These are phyloP conservation scores for Drosophila ficusphila DNA, from an alignment of 1,140 invertebrate genomes.

Conservation along the genomic window DNA sequence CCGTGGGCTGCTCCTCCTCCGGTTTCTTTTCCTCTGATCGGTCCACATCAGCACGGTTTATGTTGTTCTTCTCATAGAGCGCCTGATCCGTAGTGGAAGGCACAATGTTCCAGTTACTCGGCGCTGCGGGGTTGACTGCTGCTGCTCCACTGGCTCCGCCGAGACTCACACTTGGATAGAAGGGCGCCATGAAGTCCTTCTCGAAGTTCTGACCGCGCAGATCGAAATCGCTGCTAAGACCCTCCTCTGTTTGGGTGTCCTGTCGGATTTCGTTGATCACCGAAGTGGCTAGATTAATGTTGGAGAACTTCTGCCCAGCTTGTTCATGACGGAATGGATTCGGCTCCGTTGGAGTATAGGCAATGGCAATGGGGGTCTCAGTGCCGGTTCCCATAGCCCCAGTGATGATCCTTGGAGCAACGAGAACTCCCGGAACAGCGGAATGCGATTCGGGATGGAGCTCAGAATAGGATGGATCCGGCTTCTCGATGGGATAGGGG, in stretches of 20 bases:
- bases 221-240: constrained; percentile 69
- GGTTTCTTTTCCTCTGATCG: constrained; percentile 43
- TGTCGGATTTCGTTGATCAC: constrained; percentile 84
- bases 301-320: constrained; percentile 57
- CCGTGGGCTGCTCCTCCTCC: constrained; percentile 24
- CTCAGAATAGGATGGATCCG: constrained; percentile 76
- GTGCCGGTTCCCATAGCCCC: constrained; percentile 72
- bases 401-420: constrained; percentile 71
- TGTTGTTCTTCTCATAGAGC: constrained; percentile 74
- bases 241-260: constrained; percentile 69
- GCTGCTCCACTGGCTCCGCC: constrained; percentile 80
- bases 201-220: constrained; percentile 78
- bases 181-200: constrained; percentile 89
- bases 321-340: constrained; percentile 44
- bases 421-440: constrained; percentile 53
- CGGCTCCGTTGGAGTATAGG: constrained; percentile 85
- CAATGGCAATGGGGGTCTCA: constrained; percentile 85
- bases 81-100: constrained; percentile 66
- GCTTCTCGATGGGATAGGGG: constrained; percentile 87
- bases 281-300: constrained; percentile 79
- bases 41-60: constrained; percentile 71
- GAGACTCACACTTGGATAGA: constrained; percentile 88
- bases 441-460: constrained; percentile 36
- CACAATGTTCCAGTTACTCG: constrained; percentile 88
- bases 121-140: constrained; percentile 17